phyloP scores from a whole-genome alignment of 2,797 vertebrate genomes.

The Lagodon rhomboides region DNA sequence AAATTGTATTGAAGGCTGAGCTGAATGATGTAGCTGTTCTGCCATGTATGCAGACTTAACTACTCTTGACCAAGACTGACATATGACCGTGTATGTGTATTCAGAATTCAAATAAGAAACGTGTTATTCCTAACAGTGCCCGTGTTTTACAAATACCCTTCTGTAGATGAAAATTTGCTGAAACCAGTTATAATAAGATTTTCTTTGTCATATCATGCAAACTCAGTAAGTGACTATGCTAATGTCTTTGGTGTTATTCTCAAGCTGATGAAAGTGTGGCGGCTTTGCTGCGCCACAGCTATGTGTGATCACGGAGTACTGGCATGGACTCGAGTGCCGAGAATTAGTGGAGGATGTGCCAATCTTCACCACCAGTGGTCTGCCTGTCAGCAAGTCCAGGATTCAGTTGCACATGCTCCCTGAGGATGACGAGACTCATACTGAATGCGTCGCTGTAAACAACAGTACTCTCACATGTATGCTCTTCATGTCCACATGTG shows the following conservation, averaged over 20 bases:
- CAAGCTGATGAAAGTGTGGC: constrained; percentile 23
- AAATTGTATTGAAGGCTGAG: no score
- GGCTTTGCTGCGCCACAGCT: constrained; percentile 5
- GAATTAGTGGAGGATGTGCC: constrained; percentile 41
- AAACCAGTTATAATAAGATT: neutral
- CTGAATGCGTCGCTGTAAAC: constrained; percentile 16
- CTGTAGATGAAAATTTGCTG: neutral
- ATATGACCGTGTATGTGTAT: neutral
- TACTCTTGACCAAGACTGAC: no score
- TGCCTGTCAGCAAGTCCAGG: constrained; percentile 44
- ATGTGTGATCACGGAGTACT: constrained; percentile 31
- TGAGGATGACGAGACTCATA: constrained; percentile 19
- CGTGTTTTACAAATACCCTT: neutral
- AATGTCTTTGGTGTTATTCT: constrained; percentile 17
- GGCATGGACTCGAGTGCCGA: constrained; percentile 25
- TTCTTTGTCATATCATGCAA: neutral
- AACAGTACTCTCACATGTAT: constrained; percentile 17
- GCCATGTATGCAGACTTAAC: neutral
- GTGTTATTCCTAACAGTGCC: neutral
- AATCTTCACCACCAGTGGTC: constrained; percentile 35
- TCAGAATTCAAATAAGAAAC: neutral
- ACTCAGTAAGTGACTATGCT: neutral
- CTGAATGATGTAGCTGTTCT: neutral
- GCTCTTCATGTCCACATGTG: constrained; percentile 4
- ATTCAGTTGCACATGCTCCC: constrained; percentile 39